phyloP scores from a whole-genome alignment of 2,113 vertebrate genomes.

The Pelecanus crispus region DNA sequence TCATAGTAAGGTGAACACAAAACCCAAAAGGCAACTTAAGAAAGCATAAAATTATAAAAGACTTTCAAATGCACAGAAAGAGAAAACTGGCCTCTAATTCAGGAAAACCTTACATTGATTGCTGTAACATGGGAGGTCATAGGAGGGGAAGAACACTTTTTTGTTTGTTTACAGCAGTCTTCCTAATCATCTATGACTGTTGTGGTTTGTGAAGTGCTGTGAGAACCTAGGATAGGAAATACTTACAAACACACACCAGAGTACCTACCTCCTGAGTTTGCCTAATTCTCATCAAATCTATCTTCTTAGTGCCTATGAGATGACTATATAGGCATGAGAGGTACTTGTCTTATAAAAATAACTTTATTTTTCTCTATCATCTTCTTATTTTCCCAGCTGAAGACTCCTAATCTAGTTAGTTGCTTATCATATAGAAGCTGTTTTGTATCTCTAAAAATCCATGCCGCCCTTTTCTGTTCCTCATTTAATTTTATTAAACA shows the following conservation, averaged over 20 bases:
- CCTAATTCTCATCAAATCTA: neutral
- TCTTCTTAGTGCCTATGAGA: neutral
- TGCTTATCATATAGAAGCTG: neutral
- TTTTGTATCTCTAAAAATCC: neutral
- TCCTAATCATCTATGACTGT: neutral
- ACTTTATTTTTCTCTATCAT: neutral
- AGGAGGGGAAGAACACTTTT: neutral
- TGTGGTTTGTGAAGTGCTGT: neutral
- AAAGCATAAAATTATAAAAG: neutral
- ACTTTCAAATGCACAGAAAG: neutral
- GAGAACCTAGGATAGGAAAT: neutral
- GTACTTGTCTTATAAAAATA: neutral
- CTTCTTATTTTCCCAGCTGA: neutral
- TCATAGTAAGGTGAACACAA: neutral
- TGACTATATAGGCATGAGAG: neutral
- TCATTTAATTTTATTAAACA: neutral
- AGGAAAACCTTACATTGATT: neutral
- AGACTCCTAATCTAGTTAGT: neutral
- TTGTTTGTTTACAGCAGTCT: neutral
- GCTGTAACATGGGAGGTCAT: fast-evolving
- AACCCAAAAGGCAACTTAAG: neutral
- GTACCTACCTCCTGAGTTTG: neutral
- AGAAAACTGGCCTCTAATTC: neutral
- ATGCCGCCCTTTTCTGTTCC: neutral
- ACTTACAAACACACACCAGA: neutral